Percentiles rank a stretch among this genome's conserved stretches.
Evolutionary conservation across 2,888 invertebrate species (phyloP).

Genomic region (Pterostichus niger): DNA sequence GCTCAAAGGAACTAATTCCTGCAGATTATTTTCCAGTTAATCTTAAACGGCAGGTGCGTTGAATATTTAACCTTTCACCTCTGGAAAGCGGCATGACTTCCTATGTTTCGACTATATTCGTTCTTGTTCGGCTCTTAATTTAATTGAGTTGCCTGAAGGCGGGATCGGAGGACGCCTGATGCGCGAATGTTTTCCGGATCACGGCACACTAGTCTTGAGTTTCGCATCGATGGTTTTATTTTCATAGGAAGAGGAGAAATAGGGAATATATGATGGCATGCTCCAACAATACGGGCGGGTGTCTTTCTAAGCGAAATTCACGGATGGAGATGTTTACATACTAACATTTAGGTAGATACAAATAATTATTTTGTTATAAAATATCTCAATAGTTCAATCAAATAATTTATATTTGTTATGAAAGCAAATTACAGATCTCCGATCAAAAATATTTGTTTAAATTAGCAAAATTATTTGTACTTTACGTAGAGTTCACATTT

Average conservation of each 20-base stretch:
- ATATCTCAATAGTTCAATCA: too few species aligned
- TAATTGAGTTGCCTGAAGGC: slow-evolving; percentile 23
- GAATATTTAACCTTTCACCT: slow-evolving; percentile 11
- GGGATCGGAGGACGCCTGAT: slow-evolving; percentile 3
- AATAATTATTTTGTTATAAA: too few species aligned
- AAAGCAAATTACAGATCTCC: too few species aligned
- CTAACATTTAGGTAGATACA: too few species aligned
- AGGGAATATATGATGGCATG: background rate
- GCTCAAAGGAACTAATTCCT: slow-evolving; percentile 10
- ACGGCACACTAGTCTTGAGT: slow-evolving; percentile 13
- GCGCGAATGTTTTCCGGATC: slow-evolving; percentile 32
- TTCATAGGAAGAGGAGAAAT: background rate
- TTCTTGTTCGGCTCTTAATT: slow-evolving; percentile 7
- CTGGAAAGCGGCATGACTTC: background rate
- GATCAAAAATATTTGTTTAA: too few species aligned
- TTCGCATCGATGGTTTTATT: slow-evolving; percentile 30
- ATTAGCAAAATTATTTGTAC: too few species aligned
- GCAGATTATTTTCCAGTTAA: slow-evolving; percentile 2
- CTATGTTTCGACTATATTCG: slow-evolving; percentile 4
- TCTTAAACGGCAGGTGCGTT: slow-evolving; percentile 9
- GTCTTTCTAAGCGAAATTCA: background rate
- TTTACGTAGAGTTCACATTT: too few species aligned
- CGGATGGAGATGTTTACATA: too few species aligned
- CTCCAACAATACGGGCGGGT: background rate
- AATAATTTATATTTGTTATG: too few species aligned